Evolutionary conservation across 2,113 vertebrate genomes (phyloP), one percentile per base, ranked within the genome.

Genomic region (Oenanthe melanoleuca): DNA sequence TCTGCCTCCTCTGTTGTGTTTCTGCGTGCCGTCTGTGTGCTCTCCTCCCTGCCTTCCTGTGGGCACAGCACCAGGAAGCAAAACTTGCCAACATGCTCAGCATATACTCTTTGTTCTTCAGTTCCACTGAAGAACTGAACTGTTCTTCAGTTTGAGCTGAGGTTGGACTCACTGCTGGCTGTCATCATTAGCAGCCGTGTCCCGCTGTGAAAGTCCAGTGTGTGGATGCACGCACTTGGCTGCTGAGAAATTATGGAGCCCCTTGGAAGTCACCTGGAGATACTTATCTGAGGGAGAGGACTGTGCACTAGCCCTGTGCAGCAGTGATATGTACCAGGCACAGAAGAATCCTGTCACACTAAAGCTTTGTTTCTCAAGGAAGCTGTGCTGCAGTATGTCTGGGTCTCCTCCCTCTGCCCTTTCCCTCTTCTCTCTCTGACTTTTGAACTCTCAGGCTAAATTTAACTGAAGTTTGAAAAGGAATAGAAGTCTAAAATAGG

Each of bases 371-470:
- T 85, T 75, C 53, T 49, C 57, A 59, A 89, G 28, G 37, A 92
- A 77, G 37, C 14, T 22, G 5, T 0, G 0, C 50, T 86, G 25
- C 38, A 23, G 5, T 55, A 42, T 69, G 15, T 37, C 44, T 75
- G 34, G 17, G 12, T 63, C 79, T 88, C 34, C 14, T 73, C 49
- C 33, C 59, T 57, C 61, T 92, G 81, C 49, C 38, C 45, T 85
- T 85, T 86, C n/a, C 29, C 28, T 92, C 61, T 83, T 82, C 53
- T 86, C 50, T 40, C 66, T 18, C 14, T 85, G 82, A 79, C 71
- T 77, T 90, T 60, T 64, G 66, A 77, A 88, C 50, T 65, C 57
- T 80, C 26, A 45, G 37, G 52, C 71, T 95, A 86, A 80, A 70
- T 65, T 70, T 70, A 94, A 40, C 31, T 25, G 3, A 82, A 57